Evolutionary conservation across 1,140 invertebrate genomes (phyloP), one percentile per base, ranked within the genome.

Genomic region (Berghia stephanieae): DNA sequence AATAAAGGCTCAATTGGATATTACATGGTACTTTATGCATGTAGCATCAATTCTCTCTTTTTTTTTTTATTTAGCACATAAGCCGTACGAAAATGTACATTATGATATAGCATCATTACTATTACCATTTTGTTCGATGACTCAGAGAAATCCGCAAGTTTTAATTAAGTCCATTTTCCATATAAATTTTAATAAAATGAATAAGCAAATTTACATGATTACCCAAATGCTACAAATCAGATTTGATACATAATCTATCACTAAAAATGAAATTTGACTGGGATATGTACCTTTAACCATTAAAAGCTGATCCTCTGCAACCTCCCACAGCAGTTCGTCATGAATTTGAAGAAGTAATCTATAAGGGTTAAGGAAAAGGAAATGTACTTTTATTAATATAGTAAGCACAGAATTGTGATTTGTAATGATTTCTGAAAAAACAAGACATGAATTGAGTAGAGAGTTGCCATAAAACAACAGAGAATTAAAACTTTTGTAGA

Each of bases 251-350:
- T 40, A 21, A 36, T 40, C 24, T 60, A 55, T 5, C 3, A 24
- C 0, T 18, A 1, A 34, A 68, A 42, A 13, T 57, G n/a, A 44
- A 68, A n/a, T 77, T 74, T 44, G 27, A 16, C 10, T 13, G 16
- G 10, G 6, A 36, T 16, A 60, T 42, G 4, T 83, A 88, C 87
- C 84, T 84, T 77, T 78, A 24, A 83, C 83, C 76, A 71, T 72
- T 18, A 57, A 57, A 1, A 88, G 27, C 31, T 88, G 78, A 18
- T 82, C 78, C 66, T 86, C 83, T 38, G 82, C 75, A 42, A 92
- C 88, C 81, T 92, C 91, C 89, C 91, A 91, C 21, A 92, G 84
- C 27, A 92, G 85, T 84, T 93, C 92, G 88, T 93, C 92, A 85
- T 93, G 92, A 68, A 93, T 91, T 82, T 92, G 92, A 69, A 92